phyloP scores from a whole-genome alignment of 2,888 invertebrate species.

The Tetanocera ferruginea region DNA sequence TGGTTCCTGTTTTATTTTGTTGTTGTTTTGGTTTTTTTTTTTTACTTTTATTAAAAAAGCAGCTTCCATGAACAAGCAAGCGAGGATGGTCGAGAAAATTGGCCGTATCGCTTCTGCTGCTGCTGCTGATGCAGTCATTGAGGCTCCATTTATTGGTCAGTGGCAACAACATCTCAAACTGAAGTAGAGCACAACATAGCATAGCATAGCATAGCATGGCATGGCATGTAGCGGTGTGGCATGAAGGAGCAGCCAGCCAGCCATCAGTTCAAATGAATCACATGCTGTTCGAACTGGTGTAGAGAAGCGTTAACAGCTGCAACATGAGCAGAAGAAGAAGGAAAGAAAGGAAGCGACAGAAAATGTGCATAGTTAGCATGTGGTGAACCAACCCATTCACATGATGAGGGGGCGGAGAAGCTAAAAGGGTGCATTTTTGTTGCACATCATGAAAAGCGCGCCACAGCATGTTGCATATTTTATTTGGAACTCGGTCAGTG shows the following conservation, averaged over 20 bases:
- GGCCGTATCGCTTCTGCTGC: background rate
- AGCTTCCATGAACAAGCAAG: too few relatives aligned
- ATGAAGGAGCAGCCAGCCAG: slow-evolving; percentile 9
- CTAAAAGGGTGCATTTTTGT: background rate
- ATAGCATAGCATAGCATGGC: background rate
- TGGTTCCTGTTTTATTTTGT: background rate
- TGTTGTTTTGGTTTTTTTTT: background rate
- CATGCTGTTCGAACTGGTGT: background rate
- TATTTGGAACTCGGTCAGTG: slow-evolving; percentile 28
- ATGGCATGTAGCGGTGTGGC: background rate
- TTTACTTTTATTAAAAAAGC: background rate
- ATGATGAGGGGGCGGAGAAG: too few relatives aligned
- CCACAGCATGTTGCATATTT: slow-evolving; percentile 28
- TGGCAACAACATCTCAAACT: slow-evolving; percentile 11
- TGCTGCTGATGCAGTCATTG: slow-evolving; percentile 31
- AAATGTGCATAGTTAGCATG: background rate
- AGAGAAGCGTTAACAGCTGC: background rate
- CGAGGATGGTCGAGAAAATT: background rate
- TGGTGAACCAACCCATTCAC: background rate
- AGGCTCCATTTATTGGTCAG: slow-evolving; percentile 29
- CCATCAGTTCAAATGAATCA: slow-evolving; percentile 28
- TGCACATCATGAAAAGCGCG: slow-evolving; percentile 18
- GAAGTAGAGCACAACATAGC: background rate
- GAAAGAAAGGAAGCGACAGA: background rate
- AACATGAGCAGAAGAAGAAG: background rate